Evolutionary conservation across 2,888 invertebrate genomes (phyloP), one percentile per base, ranked within the genome.

Genomic region (Nomada goodeniana): DNA sequence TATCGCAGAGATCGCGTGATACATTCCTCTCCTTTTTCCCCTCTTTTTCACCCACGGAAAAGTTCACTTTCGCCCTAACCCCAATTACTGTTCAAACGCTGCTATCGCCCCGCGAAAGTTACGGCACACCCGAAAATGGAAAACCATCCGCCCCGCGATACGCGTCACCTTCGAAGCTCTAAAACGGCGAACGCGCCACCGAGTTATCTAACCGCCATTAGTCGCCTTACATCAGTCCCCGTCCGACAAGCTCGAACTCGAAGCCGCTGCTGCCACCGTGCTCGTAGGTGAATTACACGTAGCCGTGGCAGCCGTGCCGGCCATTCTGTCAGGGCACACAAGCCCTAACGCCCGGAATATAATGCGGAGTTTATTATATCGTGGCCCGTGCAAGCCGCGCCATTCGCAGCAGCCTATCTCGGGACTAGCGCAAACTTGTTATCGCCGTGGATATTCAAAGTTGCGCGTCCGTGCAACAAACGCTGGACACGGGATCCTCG

Each of bases 281-380:
- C n/a, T 26, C 52, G 20, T 53, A 52, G 23, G 55, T 64, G 70
- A 76, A 73, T 71, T 78, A 67, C 74, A 74, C 82, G 76, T 61
- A 52, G 63, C 57, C 47, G 57, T 50, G 50, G 26, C 29, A 67
- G 50, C 44, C 29, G 3, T 9, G 20, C 59, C 29, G 53, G 50
- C 70, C 13, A 44, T 29, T 52, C 10, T 11, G 47, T 59, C 26
- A 42, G 42, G 71, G 23, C 72, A 57, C 80, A 26, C 36, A 42
- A 26, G 42, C n/a, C 52, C 70, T 64, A 67, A 81, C 44, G 72
- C 63, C 74, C 85, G 84, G 86, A 90, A 86, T 92, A 91, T 91
- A 92, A 90, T 84, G 87, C 85, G 65, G 83, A 90, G 89, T 92
- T 92, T 92, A 92, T 92, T 91, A 90, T 90, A 89, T 90, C 89